Evolutionary conservation across 2,888 invertebrate genomes (phyloP), one percentile per base, ranked within the genome.

Genomic region (Caenorhabditis imperialis): DNA sequence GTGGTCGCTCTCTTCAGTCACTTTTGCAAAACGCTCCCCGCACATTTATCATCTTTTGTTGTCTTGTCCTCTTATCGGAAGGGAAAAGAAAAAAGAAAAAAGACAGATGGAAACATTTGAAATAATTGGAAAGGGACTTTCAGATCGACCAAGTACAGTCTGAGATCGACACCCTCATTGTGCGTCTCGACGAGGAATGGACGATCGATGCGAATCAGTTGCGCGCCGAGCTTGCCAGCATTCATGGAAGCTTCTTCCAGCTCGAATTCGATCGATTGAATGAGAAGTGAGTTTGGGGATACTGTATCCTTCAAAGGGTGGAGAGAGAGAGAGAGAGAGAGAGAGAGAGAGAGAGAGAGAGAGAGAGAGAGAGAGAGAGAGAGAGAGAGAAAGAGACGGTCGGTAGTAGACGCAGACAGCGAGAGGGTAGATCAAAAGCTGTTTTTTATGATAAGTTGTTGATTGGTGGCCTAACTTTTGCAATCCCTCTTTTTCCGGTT

Each of bases 241-340:
- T 83, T 65, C 80, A 84, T 50, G 83, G 79, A 55, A 81, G 79
- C 75, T 86, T 86, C 76, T 85, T 86, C 82, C 83, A 82, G 63
- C 61, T 81, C 20, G 86, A 86, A 58, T 79, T 78, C 47, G 85
- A 86, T 57, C 61, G 85, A 54, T 75, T 86, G 60, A 77, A 82
- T 67, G 85, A 85, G 60, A 85, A 85, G 85, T 85, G 40, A 38
- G 81, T 40, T 2, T 1, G n/a, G 10, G 20, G 30, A 23, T 18
- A 14, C n/a, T n/a, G n/a, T n/a, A n/a, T n/a, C n/a, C n/a, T n/a
- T n/a, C n/a, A n/a, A n/a, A n/a, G n/a, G n/a, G n/a, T n/a, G n/a
- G n/a, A n/a, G n/a, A n/a, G n/a, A n/a, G n/a, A n/a, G n/a, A n/a
- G n/a, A n/a, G n/a, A n/a, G n/a, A n/a, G n/a, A n/a, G n/a, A n/a